Conservation (phyloP, 2,113 vertebrate species). For the Tragelaphus scriptus region DNA sequence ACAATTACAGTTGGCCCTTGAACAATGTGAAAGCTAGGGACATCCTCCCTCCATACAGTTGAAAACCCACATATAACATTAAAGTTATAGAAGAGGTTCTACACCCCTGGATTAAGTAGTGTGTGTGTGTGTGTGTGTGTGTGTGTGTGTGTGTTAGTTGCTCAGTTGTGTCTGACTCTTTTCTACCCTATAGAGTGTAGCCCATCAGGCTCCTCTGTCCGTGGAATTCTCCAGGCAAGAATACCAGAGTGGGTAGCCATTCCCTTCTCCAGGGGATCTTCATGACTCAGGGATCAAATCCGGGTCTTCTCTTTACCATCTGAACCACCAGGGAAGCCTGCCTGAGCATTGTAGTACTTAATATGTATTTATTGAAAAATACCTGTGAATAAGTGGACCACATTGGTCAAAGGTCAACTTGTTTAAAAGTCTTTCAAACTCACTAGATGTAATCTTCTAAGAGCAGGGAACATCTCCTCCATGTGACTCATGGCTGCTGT, state of each 20-base stretch:
- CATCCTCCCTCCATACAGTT: neutral
- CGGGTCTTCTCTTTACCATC: neutral
- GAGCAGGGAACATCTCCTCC: rapidly evolving
- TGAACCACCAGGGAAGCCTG: neutral
- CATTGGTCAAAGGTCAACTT: neutral
- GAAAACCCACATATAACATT: neutral
- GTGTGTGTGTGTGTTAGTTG: neutral
- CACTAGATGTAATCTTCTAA: neutral
- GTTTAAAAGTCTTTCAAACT: neutral
- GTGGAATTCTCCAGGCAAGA: neutral
- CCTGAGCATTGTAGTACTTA: neutral
- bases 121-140: neutral
- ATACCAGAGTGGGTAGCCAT: neutral
- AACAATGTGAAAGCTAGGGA: neutral
- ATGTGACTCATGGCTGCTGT: neutral
- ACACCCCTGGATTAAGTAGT: neutral
- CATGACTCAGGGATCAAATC: neutral
- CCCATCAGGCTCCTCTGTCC: neutral
- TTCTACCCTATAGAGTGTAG: neutral
- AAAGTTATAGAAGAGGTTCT: neutral
- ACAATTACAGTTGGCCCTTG: neutral
- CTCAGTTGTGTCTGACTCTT: neutral
- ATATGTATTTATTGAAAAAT: neutral
- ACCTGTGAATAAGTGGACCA: neutral
- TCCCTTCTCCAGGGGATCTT: neutral